Conservation (phyloP, 2,888 invertebrate species). For the Cremastinae sp. region DNA sequence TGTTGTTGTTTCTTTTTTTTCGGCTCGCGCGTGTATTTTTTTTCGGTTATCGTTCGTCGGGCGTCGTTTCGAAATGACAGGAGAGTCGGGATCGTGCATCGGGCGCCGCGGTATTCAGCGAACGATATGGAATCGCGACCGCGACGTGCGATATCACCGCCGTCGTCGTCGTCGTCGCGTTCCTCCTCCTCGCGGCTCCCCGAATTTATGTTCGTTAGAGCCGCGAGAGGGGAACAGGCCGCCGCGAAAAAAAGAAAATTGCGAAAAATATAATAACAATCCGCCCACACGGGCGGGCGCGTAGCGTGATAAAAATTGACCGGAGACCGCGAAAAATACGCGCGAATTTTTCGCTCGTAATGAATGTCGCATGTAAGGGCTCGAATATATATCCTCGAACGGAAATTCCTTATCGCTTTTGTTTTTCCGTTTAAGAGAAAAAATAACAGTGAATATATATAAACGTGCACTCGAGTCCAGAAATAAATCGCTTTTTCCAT, state of each 20-base stretch:
- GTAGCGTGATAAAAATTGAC: slow-evolving; percentile 62
- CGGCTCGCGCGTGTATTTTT: slow-evolving; percentile 21
- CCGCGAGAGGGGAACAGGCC: slow-evolving; percentile 45
- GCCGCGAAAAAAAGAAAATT: slow-evolving; percentile 7
- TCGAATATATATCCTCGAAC: slow-evolving; percentile 42
- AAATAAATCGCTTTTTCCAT: too few relatives aligned
- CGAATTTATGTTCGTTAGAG: slow-evolving; percentile 65
- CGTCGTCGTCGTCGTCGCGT: slow-evolving; percentile 61
- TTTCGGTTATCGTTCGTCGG: slow-evolving; percentile 52
- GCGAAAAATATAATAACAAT: slow-evolving; percentile 39
- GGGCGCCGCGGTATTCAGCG: slow-evolving; percentile 37
- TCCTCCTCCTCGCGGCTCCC: slow-evolving; percentile 59
- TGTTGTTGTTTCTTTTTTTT: slow-evolving; percentile 15
- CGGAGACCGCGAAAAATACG: slow-evolving; percentile 48
- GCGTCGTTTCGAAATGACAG: slow-evolving; percentile 63
- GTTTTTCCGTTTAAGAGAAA: slow-evolving; percentile 18
- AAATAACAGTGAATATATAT: slow-evolving; percentile 38
- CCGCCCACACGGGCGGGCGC: slow-evolving; percentile 16
- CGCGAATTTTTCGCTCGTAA: slow-evolving; percentile 40
- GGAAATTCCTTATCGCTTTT: slow-evolving; percentile 57
- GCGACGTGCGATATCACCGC: slow-evolving; percentile 61
- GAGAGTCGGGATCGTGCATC: slow-evolving; percentile 3
- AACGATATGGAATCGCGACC: slow-evolving; percentile 58
- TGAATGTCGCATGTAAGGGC: slow-evolving; percentile 52
- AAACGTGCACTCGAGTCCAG: too few relatives aligned